Conservation (phyloP, 2,797 vertebrate genomes). For the Ara ararauna region DNA sequence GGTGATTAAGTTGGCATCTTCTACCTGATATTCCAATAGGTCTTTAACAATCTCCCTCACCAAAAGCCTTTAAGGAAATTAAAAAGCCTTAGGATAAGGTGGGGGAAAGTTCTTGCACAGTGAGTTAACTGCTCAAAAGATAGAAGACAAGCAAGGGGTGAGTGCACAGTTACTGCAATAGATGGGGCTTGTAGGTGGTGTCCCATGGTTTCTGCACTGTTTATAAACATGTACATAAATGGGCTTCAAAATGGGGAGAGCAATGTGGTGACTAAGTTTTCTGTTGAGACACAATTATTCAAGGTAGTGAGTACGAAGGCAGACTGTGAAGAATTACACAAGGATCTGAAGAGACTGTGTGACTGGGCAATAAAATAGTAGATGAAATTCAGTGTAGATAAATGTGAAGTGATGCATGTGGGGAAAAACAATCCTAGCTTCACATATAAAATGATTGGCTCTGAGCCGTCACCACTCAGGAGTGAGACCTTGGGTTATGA, state of each 20-base stretch:
- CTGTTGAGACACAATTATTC: constrained; percentile 47
- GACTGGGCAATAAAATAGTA: constrained; percentile 63
- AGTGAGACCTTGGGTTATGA: constrained; percentile 66
- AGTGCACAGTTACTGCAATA: neutral
- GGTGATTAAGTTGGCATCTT: neutral
- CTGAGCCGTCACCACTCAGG: constrained; percentile 55
- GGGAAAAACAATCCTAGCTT: constrained; percentile 55
- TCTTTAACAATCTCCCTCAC: neutral
- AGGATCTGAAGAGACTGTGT: constrained; percentile 37
- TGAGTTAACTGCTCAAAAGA: neutral
- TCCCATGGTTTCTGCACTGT: neutral
- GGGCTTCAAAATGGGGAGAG: neutral
- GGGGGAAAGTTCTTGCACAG: neutral
- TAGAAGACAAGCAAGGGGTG: neutral
- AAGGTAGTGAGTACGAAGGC: constrained; percentile 35
- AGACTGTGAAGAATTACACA: constrained; percentile 55
- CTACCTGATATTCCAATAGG: neutral
- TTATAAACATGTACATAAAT: neutral
- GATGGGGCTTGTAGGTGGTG: neutral
- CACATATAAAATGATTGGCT: constrained; percentile 64
- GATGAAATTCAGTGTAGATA: constrained; percentile 69
- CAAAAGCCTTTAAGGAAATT: neutral
- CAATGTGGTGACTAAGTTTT: constrained; percentile 54
- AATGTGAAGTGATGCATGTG: constrained; percentile 65
- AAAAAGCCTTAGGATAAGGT: neutral